These are phyloP conservation scores for Lichenostomus cassidix DNA, from an alignment of 2,113 vertebrate species.

Conservation along the genomic window DNA sequence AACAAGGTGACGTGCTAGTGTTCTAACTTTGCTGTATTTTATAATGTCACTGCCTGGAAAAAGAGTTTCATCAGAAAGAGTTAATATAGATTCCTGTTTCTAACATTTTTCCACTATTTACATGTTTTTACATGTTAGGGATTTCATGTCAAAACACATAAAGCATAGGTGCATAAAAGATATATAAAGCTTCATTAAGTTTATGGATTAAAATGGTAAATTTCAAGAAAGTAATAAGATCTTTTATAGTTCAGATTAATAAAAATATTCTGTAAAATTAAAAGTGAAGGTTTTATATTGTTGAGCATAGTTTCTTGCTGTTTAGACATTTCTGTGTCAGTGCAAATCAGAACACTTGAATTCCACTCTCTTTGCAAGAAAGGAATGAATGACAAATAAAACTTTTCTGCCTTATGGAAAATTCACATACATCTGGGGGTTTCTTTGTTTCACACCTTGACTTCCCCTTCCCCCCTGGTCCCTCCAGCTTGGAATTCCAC, in stretches of 20 bases:
- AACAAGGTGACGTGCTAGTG: background rate
- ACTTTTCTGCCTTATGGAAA: background rate
- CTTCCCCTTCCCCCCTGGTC: fast-evolving
- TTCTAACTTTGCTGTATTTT: background rate
- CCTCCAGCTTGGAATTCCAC: background rate
- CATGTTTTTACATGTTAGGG: background rate
- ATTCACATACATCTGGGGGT: fast-evolving
- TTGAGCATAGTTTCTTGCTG: background rate
- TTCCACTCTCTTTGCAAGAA: background rate
- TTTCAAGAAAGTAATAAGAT: background rate
- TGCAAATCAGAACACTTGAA: background rate
- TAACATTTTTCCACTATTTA: background rate
- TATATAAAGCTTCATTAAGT: background rate
- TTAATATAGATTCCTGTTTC: background rate
- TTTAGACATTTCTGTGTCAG: background rate
- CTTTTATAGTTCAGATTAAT: background rate
- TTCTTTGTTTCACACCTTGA: background rate
- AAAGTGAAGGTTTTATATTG: background rate
- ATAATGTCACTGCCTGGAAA: background rate
- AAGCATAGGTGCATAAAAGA: background rate
- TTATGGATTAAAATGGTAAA: background rate
- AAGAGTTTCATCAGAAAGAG: background rate
- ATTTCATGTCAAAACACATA: background rate
- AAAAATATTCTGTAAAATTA: background rate
- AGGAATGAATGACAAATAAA: background rate